phyloP scores from a whole-genome alignment of 2,888 invertebrate species.

The Aricia artaxerxes region DNA sequence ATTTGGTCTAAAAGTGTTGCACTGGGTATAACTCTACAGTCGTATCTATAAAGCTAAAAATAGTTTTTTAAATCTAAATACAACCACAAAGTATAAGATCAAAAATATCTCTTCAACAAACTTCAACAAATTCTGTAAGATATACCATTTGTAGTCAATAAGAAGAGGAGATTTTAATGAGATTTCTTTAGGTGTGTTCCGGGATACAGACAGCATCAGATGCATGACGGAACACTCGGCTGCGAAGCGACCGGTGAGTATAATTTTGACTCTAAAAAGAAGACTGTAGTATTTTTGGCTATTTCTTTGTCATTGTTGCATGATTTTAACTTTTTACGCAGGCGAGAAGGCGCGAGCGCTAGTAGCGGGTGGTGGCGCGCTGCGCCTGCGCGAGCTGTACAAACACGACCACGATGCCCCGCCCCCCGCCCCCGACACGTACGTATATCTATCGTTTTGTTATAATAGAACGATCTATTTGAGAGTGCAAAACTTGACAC shows the following conservation, averaged over 20 bases:
- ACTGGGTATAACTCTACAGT: too few species aligned
- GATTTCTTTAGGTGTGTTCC: slow-evolving; percentile 81
- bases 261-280: background rate
- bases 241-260: slow-evolving; percentile 79
- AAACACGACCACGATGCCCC: slow-evolving; percentile 63
- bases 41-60: too few species aligned
- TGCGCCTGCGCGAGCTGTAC: slow-evolving; percentile 82
- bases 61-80: too few species aligned
- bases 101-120: too few species aligned
- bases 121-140: too few species aligned
- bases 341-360: slow-evolving; percentile 82
- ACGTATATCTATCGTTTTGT: background rate
- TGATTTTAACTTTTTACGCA: slow-evolving; percentile 35
- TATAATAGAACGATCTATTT: too few species aligned
- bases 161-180: background rate
- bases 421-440: slow-evolving; percentile 38
- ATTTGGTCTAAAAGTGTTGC: too few species aligned
- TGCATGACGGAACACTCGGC: slow-evolving; percentile 55
- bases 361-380: slow-evolving; percentile 82
- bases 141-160: background rate
- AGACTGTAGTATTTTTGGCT: background rate
- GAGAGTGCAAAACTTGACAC: too few species aligned
- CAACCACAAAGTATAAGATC: too few species aligned
- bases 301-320: slow-evolving; percentile 33
- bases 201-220: slow-evolving; percentile 81